Evolutionary conservation across 2,888 invertebrate genomes (phyloP).

Genomic region (Agriopis aurantiaria): DNA sequence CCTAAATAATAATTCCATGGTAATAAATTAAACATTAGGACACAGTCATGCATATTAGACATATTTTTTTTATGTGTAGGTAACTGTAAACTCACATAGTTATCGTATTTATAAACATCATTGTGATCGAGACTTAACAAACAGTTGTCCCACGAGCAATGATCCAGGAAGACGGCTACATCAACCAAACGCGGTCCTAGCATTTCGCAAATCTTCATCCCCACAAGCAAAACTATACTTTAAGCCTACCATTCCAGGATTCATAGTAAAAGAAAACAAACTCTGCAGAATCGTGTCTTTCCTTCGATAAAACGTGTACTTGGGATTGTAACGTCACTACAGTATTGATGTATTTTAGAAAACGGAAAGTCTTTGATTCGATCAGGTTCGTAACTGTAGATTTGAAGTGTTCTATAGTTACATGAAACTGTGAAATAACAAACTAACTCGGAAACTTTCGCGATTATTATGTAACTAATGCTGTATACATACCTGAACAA

Average conservation of each 20-base stretch:
- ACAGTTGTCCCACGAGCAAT: slow-evolving; percentile 64
- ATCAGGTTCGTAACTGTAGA: slow-evolving; percentile 1
- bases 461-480: too few species aligned
- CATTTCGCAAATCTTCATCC: slow-evolving; percentile 27
- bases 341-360: slow-evolving; percentile 28
- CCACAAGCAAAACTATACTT: slow-evolving; percentile 10
- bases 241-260: neutral
- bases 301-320: slow-evolving; percentile 34
- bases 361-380: slow-evolving; percentile 24
- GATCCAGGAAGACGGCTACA: slow-evolving; percentile 69
- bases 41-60: neutral
- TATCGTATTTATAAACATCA: slow-evolving; percentile 4
- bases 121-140: slow-evolving; percentile 56
- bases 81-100: neutral
- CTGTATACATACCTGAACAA: too few species aligned
- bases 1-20: too few species aligned
- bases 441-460: too few species aligned
- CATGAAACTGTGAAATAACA: neutral
- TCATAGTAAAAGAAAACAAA: neutral
- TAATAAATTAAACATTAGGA: too few species aligned
- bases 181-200: slow-evolving; percentile 50
- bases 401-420: neutral
- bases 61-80: neutral
- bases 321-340: slow-evolving; percentile 29
- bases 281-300: slow-evolving; percentile 29